phyloP scores from a whole-genome alignment of 2,797 vertebrate genomes.

The Pelochelys cantorii region DNA sequence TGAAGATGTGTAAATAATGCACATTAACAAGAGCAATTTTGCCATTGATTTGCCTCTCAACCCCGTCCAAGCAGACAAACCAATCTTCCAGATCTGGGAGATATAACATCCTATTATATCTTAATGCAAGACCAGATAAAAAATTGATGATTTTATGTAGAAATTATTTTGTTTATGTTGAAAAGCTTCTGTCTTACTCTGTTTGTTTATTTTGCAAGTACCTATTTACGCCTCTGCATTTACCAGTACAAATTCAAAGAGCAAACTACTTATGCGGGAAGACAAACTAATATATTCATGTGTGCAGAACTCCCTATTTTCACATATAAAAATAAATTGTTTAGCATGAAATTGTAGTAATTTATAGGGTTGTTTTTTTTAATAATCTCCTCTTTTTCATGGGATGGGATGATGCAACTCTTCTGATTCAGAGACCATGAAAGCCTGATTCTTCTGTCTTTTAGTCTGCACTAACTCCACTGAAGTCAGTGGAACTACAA shows the following conservation, averaged over 20 bases:
- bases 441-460: background rate
- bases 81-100: background rate
- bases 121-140: background rate
- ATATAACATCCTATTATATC: background rate
- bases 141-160: background rate
- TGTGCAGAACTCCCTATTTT: background rate
- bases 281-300: conserved; percentile 4
- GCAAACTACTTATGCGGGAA: conserved; percentile 1
- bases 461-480: background rate
- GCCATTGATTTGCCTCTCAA: background rate
- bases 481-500: background rate
- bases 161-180: conserved; percentile 2
- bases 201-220: conserved; percentile 17
- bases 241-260: conserved; percentile 1
- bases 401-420: background rate
- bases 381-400: background rate
- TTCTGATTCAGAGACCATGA: background rate
- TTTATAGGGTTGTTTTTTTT: background rate
- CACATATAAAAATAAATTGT: background rate
- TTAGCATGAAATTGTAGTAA: background rate
- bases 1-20: background rate
- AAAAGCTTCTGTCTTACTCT: background rate
- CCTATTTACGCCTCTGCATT: background rate
- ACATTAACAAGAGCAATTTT: background rate
- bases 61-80: background rate